Evolutionary conservation across 2,888 invertebrate genomes (phyloP).

Genomic region (Chalcis sispes): DNA sequence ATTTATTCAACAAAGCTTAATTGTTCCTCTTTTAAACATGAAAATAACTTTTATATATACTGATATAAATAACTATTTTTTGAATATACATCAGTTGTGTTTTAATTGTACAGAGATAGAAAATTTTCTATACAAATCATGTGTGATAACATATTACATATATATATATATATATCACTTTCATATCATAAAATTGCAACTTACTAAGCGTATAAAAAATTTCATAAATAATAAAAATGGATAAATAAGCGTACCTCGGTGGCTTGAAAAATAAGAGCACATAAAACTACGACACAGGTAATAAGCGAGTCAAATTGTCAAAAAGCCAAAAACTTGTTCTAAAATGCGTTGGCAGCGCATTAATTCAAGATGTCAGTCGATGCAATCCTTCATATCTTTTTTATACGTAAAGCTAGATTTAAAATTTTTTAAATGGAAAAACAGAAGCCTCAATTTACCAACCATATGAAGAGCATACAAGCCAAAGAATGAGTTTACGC

Average conservation of each 20-base stretch:
- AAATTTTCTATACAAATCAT: too few relatives aligned
- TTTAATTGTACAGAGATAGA: too few relatives aligned
- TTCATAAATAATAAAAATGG: neutral
- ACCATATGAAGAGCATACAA: slow-evolving; percentile 63
- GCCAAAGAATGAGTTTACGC: slow-evolving; percentile 63
- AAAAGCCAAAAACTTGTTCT: slow-evolving; percentile 62
- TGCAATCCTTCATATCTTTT: slow-evolving; percentile 53
- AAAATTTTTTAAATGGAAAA: slow-evolving; percentile 54
- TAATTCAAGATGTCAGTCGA: slow-evolving; percentile 57
- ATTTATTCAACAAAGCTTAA: too few relatives aligned
- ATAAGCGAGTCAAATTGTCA: slow-evolving; percentile 62
- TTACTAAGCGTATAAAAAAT: neutral
- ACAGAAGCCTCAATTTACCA: slow-evolving; percentile 60
- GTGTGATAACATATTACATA: too few relatives aligned
- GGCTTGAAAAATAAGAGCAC: slow-evolving; percentile 64
- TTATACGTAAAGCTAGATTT: slow-evolving; percentile 40
- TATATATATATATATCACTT: too few relatives aligned
- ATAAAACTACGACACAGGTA: slow-evolving; percentile 63
- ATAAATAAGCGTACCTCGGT: slow-evolving; percentile 28
- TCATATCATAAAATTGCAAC: too few relatives aligned
- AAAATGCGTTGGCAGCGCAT: slow-evolving; percentile 57
- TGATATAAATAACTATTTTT: too few relatives aligned
- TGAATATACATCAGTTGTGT: too few relatives aligned
- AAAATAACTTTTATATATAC: too few relatives aligned
- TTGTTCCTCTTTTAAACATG: too few relatives aligned